Evolutionary conservation across 2,113 vertebrate genomes (phyloP), one percentile per base, ranked within the genome.

Genomic region (Gnathonemus longibarbis): DNA sequence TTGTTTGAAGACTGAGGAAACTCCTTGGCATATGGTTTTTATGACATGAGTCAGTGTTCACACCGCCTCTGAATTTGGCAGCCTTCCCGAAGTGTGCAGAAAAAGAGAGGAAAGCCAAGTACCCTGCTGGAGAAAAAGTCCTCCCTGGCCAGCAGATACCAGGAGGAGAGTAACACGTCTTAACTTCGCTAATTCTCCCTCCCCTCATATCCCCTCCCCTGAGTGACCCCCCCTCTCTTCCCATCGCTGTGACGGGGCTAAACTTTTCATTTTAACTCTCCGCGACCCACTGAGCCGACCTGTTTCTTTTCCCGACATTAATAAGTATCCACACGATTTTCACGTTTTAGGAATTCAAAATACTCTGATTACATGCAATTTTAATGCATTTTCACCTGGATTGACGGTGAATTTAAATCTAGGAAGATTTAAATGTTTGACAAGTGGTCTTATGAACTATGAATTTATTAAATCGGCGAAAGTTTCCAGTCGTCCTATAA

Each of bases 81-180:
- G 62, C 91, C 93, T 94, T 93, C 90, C 90, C 8, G 89, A 89
- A 93, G 92, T 2, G 94, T 93, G 94, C 89, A 92, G 92, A 94
- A 91, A 90, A 89, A 92, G 83, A 49, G 84, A 88, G 50, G 88
- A 90, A 88, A 88, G 70, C 90, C 77, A 87, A 90, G 87, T 94
- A 92, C 92, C 93, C 92, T 93, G 91, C 91, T 88, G 24, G 70
- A 46, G 89, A 90, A 89, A 91, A 90, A 84, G 88, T 91, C 92
- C 87, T 90, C 88, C 91, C 91, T 4, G 35, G 19, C 77, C 39
- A 74, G 77, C 77, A 45, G 89, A 94, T 94, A 95, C 96, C 95
- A 95, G 88, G 91, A 91, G 90, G 90, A 89, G 92, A 93, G 93
- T 91, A 92, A 91, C 93, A 92, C 92, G 93, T 92, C 92, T 93